phyloP scores from a whole-genome alignment of 2,113 vertebrate species.

The Catagonus wagneri region DNA sequence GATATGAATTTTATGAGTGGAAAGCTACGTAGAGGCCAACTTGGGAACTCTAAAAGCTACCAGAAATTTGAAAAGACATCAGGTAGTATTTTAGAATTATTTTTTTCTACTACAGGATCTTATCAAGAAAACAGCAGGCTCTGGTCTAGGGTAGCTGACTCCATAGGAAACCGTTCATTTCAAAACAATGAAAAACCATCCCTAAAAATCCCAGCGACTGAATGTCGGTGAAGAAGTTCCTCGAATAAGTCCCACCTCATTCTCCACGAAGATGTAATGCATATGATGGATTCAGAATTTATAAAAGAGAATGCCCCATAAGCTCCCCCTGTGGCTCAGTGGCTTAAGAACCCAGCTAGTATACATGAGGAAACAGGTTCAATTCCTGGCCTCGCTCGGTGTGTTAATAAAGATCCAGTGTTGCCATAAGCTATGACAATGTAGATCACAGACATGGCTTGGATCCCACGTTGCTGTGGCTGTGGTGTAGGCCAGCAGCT shows the following conservation, averaged over 20 bases:
- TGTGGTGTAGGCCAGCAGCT: too few species aligned
- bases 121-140: background rate
- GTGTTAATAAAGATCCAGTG: too few species aligned
- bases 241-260: background rate
- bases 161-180: conserved; percentile 23
- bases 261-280: background rate
- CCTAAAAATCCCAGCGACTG: background rate
- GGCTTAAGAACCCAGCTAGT: too few species aligned
- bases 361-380: too few species aligned
- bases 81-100: background rate
- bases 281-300: background rate
- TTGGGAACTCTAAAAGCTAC: background rate
- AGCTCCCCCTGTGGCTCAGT: too few species aligned
- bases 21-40: background rate
- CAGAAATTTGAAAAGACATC: background rate
- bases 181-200: background rate
- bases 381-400: too few species aligned
- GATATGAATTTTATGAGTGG: background rate
- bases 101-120: background rate
- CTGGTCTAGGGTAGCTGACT: background rate
- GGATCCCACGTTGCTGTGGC: too few species aligned
- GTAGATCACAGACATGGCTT: too few species aligned
- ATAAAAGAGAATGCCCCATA: background rate
- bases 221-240: background rate
- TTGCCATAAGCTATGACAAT: too few species aligned